phyloP scores from a whole-genome alignment of 2,797 vertebrate species.

The Okamejei kenojei region DNA sequence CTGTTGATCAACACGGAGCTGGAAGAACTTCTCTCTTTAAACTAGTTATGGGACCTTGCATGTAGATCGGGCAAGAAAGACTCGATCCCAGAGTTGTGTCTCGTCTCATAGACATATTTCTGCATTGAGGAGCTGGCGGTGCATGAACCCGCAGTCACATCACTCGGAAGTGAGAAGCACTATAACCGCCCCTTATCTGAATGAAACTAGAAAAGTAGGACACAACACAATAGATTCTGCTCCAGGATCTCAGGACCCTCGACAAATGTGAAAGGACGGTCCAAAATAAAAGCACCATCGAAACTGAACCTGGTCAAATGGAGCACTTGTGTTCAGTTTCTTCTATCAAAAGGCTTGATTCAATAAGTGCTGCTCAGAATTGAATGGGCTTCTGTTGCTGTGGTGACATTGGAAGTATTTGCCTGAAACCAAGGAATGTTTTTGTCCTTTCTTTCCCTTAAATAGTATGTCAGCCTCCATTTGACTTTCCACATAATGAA shows the following conservation, averaged over 20 bases:
- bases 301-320: neutral
- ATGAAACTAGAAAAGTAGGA: neutral
- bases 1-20: neutral
- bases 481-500: conserved; percentile 41
- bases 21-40: too few species aligned
- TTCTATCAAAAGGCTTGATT: conserved; percentile 18
- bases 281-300: neutral
- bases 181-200: neutral
- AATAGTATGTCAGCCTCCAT: conserved; percentile 47
- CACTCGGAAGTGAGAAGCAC: neutral
- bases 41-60: neutral
- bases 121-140: neutral
- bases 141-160: neutral
- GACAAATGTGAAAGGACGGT: neutral
- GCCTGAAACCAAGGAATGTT: conserved; percentile 59
- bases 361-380: conserved; percentile 44
- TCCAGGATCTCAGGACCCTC: neutral
- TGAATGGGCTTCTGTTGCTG: conserved; percentile 62
- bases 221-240: neutral
- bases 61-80: neutral
- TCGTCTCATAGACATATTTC: neutral
- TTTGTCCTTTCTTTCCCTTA: conserved; percentile 53
- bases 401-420: conserved; percentile 57
- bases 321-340: neutral
- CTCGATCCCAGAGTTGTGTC: neutral